Evolutionary conservation across 2,797 vertebrate species (phyloP), one percentile per base, ranked within the genome.

Genomic region (Sebastes hubbsi): DNA sequence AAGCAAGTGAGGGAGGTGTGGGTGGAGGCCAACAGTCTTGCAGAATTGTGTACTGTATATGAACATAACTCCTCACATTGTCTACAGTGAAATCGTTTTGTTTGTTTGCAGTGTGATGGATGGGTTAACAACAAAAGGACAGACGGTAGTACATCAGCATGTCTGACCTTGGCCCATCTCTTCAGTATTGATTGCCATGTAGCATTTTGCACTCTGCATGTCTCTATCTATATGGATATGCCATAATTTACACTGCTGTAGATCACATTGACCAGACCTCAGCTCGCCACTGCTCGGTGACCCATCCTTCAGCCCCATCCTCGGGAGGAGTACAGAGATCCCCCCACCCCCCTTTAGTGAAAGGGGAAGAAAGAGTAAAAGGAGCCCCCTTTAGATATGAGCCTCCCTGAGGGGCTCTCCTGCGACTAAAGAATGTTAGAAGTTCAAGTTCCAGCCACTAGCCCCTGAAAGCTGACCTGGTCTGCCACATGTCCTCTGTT

Each of bases 401-500:
- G 93, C 91, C 63, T 95, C 88, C 90, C 91, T 38, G 66, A 89
- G 86, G 91, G 92, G 78, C 62, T 91, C 80, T 84, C 67, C 72
- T 83, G 72, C 72, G 85, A 88, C 72, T 91, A 84, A 94, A 90
- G 89, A 91, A 89, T 63, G 89, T 89, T 90, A 89, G 75, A 94
- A 93, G 86, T 92, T 94, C 94, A 94, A 89, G 86, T 94, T 95
- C 89, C 91, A 81, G 89, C 88, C 80, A 93, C 92, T 91, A 92
- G 82, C 68, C 91, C 87, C 89, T 94, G 93, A 95, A 95, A 96
- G 93, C 55, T 89, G 86, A 92, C 87, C 94, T 89, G 88, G 72
- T 90, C 92, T 92, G 86, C 87, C 79, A 90, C 80, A 72, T 90
- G 80, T 92, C 94, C 95, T 96, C 90, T 89, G 84, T 86, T 91